These are phyloP conservation scores for Drosophila triauraria DNA, from an alignment of 1,140 invertebrate species.

Conservation along the genomic window DNA sequence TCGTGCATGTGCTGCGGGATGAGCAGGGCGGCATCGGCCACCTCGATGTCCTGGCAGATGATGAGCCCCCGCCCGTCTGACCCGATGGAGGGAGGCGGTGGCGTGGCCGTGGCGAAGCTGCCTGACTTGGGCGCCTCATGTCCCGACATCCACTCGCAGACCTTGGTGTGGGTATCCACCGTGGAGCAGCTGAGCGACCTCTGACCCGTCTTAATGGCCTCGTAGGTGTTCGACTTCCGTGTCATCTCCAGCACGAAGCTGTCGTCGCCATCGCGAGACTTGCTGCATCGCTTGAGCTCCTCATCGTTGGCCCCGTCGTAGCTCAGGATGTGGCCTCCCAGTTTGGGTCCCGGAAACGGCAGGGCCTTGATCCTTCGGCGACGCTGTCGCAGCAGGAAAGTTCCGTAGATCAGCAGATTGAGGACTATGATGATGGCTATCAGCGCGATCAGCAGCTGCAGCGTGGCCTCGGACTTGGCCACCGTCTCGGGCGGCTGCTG, in stretches of 20 bases:
- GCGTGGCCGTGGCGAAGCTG: slow-evolving; percentile 84
- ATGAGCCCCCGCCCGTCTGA: slow-evolving; percentile 67
- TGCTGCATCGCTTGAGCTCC: slow-evolving; percentile 79
- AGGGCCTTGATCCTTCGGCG: slow-evolving; percentile 56
- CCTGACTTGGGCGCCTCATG: slow-evolving; percentile 85
- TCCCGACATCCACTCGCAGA: slow-evolving; percentile 93
- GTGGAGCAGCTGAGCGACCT: slow-evolving; percentile 90
- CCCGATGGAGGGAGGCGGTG: slow-evolving; percentile 88
- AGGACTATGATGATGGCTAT: slow-evolving; percentile 92
- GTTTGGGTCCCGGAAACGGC: slow-evolving; percentile 59
- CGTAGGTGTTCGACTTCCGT: slow-evolving; percentile 86
- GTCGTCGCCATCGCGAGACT: slow-evolving; percentile 81
- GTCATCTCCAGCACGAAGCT: slow-evolving; percentile 79
- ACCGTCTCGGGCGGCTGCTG: slow-evolving; percentile 44
- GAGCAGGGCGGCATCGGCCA: slow-evolving; percentile 67
- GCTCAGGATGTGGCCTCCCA: slow-evolving; percentile 74
- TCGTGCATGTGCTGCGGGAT: slow-evolving; percentile 75
- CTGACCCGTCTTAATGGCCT: slow-evolving; percentile 86
- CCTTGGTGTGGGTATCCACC: slow-evolving; percentile 93
- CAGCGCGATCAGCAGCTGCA: slow-evolving; percentile 91
- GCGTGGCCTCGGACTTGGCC: slow-evolving; percentile 86
- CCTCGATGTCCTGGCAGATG: slow-evolving; percentile 83
- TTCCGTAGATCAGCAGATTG: slow-evolving; percentile 87
- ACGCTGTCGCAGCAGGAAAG: slow-evolving; percentile 73
- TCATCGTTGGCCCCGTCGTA: slow-evolving; percentile 84